Evolutionary conservation across 2,113 vertebrate genomes (phyloP), one percentile per base, ranked within the genome.

Genomic region (Embiotoca jacksoni): DNA sequence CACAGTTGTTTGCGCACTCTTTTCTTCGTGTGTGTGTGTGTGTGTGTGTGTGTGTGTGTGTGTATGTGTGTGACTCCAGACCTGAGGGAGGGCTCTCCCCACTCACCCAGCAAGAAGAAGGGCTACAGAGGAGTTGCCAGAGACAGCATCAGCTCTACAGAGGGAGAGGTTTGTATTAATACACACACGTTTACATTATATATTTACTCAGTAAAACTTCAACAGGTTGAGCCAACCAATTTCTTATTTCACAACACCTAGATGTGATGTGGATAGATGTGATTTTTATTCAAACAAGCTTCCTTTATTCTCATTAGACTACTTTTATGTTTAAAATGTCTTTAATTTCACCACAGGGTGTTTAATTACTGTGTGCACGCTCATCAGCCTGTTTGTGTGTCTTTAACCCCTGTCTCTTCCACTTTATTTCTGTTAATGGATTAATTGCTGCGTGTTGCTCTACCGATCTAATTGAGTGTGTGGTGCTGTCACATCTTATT

Each of bases 141-240:
- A 31, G 96, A 96, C 37, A 96, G 95, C 74, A 86, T 95, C 91
- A 96, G 95, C 66, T 97, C 96, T 1, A 94, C 95, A 9, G 96
- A 98, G 41, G 93, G 93, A 81, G 92, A 98, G 89, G 96, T 99
- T 86, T 88, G 93, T 93, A 90, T 94, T 6, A 92, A 95, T 72
- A 82, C 90, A 75, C 90, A 94, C 91, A 64, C 52, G 23, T 62
- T 23, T 23, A 23, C 23, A 23, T 23, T 23, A 23, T 23, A 23
- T 23, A 23, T 23, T 66, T 63, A 30, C 30, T 71, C n/a, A 47
- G 54, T 55, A 4, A 67, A 46, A 16, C 47, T 23, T 44, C 62
- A 76, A 66, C 54, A 75, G 23, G 60, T 72, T 58, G 1, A 61
- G 80, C 23, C 23, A 23, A 23, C 23, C 23, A 23, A 23, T 23